phyloP scores from a whole-genome alignment of 2,797 vertebrate genomes.

The Cottoperca gobio region DNA sequence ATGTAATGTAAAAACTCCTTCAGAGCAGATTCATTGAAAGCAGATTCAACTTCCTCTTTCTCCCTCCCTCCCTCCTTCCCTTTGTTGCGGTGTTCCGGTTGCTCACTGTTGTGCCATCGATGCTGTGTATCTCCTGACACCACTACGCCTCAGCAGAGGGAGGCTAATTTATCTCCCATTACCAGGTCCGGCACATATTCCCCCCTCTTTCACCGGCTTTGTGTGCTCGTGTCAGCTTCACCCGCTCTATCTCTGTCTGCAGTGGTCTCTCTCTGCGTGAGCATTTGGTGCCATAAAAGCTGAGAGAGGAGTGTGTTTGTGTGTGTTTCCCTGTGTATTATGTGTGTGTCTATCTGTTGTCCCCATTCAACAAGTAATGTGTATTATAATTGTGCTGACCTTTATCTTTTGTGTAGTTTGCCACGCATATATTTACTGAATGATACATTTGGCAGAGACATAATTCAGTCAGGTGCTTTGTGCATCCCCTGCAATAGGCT shows the following conservation, averaged over 20 bases:
- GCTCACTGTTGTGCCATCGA: not conserved
- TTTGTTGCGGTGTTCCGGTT: not conserved
- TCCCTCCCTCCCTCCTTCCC: not conserved
- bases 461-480: not conserved
- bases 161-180: constrained; percentile 51
- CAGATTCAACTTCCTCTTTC: not conserved
- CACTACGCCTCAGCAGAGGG: not conserved
- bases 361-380: not conserved
- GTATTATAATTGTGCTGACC: not conserved
- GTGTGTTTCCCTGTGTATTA: not conserved
- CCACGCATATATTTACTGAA: not conserved
- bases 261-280: constrained; percentile 2
- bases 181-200: constrained; percentile 21
- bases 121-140: constrained; percentile 29
- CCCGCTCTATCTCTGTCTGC: constrained; percentile 20
- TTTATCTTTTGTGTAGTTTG: constrained; percentile 6
- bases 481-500: not conserved
- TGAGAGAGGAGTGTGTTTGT: not conserved
- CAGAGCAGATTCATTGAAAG: not conserved
- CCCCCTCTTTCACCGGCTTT: not conserved
- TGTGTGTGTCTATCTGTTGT: not conserved
- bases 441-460: not conserved
- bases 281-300: not conserved
- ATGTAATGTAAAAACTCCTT: not conserved
- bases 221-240: not conserved